phyloP scores from a whole-genome alignment of 2,888 invertebrate species.

The Dryocosmus kuriphilus region DNA sequence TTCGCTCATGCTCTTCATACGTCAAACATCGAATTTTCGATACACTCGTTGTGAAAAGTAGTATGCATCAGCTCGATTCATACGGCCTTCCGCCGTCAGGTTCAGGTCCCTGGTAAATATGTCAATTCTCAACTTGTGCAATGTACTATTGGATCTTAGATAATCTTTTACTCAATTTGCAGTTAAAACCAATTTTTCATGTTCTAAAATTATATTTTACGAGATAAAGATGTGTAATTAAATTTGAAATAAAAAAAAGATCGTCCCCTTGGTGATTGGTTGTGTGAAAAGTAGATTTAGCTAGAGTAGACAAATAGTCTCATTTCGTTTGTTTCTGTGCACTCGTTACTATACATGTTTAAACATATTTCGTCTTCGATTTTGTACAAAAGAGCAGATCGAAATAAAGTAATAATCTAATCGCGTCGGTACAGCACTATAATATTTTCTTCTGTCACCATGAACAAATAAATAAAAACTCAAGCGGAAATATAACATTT shows the following conservation, averaged over 20 bases:
- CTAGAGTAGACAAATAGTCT: constrained; percentile 69
- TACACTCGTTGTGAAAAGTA: too few species aligned
- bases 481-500: too few species aligned
- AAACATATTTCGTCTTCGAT: constrained; percentile 52
- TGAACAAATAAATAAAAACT: too few species aligned
- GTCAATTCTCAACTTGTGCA: too few species aligned
- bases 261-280: constrained; percentile 1
- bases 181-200: neutral
- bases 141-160: too few species aligned
- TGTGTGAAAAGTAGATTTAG: constrained; percentile 31
- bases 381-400: constrained; percentile 39
- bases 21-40: too few species aligned
- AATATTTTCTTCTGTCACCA: too few species aligned
- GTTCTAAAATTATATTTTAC: neutral
- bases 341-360: constrained; percentile 58
- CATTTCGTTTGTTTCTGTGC: constrained; percentile 56
- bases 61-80: too few species aligned
- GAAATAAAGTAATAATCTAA: neutral
- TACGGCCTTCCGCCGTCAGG: too few species aligned
- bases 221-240: neutral
- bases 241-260: neutral
- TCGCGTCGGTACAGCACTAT: too few species aligned
- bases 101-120: too few species aligned
- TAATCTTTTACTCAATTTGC: neutral
- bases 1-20: too few species aligned